phyloP scores from a whole-genome alignment of 2,797 vertebrate species.

The Crypturellus tataupa region DNA sequence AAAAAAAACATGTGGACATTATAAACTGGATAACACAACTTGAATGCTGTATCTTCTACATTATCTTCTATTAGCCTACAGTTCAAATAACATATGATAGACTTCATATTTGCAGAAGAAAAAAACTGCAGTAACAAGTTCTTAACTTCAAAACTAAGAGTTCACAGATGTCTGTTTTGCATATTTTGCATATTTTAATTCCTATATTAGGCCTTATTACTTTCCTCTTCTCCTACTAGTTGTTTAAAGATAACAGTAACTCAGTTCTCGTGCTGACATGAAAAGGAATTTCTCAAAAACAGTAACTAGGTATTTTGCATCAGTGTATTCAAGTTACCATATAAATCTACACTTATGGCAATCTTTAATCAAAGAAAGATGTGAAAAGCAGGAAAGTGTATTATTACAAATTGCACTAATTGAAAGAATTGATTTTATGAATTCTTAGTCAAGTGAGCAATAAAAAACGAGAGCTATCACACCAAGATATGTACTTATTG shows the following conservation, averaged over 20 bases:
- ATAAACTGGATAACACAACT: not conserved
- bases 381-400: not conserved
- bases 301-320: not conserved
- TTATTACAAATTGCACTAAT: not conserved
- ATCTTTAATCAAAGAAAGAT: not conserved
- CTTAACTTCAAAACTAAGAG: not conserved
- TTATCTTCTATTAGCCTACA: not conserved
- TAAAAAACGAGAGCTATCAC: not conserved
- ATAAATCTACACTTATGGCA: not conserved
- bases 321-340: not conserved
- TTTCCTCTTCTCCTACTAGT: not conserved
- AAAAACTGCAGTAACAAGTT: not conserved
- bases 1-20: conserved; percentile 32
- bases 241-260: not conserved
- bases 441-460: not conserved
- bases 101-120: not conserved
- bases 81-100: not conserved
- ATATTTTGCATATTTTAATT: not conserved
- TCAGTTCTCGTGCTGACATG: not conserved
- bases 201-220: not conserved
- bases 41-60: not conserved
- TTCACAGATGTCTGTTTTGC: not conserved
- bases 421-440: not conserved
- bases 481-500: not conserved
- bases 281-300: not conserved